phyloP scores from a whole-genome alignment of 2,113 vertebrate species.

The Herpetotheres cachinnans region DNA sequence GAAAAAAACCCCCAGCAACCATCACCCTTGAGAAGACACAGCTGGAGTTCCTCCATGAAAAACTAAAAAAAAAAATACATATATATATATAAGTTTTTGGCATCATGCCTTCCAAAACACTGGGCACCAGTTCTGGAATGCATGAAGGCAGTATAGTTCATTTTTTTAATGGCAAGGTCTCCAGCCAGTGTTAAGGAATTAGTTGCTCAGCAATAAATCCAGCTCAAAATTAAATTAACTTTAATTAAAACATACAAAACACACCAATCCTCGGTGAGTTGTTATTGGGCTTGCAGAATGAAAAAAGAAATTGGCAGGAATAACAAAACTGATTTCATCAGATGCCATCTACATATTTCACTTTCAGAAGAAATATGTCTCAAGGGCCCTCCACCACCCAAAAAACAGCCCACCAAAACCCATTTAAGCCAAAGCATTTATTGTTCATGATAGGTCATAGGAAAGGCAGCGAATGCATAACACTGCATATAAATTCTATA shows the following conservation, averaged over 20 bases:
- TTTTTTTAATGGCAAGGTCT: slow-evolving; percentile 13
- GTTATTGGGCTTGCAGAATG: background rate
- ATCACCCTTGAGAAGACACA: slow-evolving; percentile 17
- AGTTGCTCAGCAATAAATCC: slow-evolving; percentile 32
- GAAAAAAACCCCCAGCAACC: background rate
- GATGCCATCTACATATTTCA: slow-evolving; percentile 37
- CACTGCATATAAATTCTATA: background rate
- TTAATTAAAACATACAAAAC: slow-evolving; percentile 53
- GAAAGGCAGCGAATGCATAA: background rate
- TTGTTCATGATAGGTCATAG: background rate
- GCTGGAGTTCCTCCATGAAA: background rate
- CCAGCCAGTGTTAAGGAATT: slow-evolving; percentile 17
- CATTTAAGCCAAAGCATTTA: background rate
- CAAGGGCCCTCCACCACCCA: background rate
- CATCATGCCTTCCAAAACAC: slow-evolving; percentile 43
- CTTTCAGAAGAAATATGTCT: background rate
- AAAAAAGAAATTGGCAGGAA: slow-evolving; percentile 24
- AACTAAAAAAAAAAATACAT: background rate
- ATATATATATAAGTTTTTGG: background rate
- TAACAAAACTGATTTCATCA: slow-evolving; percentile 41
- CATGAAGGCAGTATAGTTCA: background rate
- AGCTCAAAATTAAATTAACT: slow-evolving; percentile 34
- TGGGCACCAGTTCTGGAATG: slow-evolving; percentile 33
- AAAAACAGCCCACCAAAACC: background rate
- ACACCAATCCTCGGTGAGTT: background rate